Conservation (phyloP, 53 echinoderm and acorn worm genomes). For the Arbacia lixula region DNA sequence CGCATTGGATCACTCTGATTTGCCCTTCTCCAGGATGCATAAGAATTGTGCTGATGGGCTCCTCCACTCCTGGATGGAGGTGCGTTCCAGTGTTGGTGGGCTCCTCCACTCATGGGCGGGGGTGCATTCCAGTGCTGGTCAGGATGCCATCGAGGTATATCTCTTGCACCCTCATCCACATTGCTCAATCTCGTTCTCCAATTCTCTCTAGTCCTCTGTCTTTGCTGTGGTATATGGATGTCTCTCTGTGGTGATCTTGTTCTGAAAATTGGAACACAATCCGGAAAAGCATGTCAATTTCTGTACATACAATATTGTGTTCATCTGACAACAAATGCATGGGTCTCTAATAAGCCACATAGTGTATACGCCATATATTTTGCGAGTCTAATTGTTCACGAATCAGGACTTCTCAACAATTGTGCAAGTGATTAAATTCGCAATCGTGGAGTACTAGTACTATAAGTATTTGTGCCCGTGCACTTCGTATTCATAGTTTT, state of each 20-base stretch:
- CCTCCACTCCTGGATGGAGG: neutral
- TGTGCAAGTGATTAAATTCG: too few species aligned
- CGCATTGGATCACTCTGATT: neutral
- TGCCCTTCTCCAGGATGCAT: neutral
- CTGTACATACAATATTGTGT: too few species aligned
- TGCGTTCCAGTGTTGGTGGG: neutral
- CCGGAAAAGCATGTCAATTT: too few species aligned
- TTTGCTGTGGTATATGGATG: neutral
- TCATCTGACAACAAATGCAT: too few species aligned
- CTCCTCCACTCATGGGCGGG: neutral
- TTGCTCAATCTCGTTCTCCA: conserved; percentile 18
- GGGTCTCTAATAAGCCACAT: too few species aligned
- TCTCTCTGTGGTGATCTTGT: neutral
- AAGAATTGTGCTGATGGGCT: neutral
- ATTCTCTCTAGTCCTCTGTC: neutral
- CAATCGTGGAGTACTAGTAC: too few species aligned
- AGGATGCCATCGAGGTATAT: too few species aligned
- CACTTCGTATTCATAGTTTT: too few species aligned
- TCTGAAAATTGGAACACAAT: neutral
- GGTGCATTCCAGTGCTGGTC: neutral
- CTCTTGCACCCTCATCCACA: neutral
- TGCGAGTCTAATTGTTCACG: too few species aligned
- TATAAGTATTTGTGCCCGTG: too few species aligned
- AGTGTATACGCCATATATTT: too few species aligned
- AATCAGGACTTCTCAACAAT: too few species aligned